Conservation (phyloP, 2,113 vertebrate genomes). For the Cichladusa arquata region DNA sequence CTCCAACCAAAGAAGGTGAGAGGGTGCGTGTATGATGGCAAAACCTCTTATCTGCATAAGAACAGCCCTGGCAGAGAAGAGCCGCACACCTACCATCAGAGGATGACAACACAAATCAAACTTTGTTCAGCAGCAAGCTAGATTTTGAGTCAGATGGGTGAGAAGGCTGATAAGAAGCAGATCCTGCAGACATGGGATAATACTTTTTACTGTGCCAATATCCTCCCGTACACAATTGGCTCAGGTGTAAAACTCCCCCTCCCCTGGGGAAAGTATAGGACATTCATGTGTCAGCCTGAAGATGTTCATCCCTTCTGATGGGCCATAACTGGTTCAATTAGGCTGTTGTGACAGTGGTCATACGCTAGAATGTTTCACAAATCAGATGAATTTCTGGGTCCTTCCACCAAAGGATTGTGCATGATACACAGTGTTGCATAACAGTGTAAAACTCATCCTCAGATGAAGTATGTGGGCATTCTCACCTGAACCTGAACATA, state of each 20-base stretch:
- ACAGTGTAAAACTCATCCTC: not conserved
- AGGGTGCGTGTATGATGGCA: not conserved
- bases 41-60: not conserved
- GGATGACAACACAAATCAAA: not conserved
- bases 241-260: not conserved
- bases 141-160: not conserved
- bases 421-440: not conserved
- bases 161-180: not conserved
- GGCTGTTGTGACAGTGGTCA: fast-evolving
- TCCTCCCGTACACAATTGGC: not conserved
- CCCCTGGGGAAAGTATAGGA: not conserved
- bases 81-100: not conserved
- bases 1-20: not conserved
- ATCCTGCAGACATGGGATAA: not conserved
- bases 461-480: fast-evolving
- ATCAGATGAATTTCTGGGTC: fast-evolving
- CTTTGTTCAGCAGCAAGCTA: not conserved
- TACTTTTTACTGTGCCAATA: not conserved
- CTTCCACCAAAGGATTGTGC: not conserved
- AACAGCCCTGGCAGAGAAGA: too few species aligned
- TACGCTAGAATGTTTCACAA: not conserved
- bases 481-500: not conserved
- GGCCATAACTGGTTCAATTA: not conserved
- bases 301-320: not conserved
- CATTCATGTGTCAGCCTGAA: not conserved